Evolutionary conservation across 2,797 vertebrate species (phyloP).

Genomic region (Microchirus variegatus): DNA sequence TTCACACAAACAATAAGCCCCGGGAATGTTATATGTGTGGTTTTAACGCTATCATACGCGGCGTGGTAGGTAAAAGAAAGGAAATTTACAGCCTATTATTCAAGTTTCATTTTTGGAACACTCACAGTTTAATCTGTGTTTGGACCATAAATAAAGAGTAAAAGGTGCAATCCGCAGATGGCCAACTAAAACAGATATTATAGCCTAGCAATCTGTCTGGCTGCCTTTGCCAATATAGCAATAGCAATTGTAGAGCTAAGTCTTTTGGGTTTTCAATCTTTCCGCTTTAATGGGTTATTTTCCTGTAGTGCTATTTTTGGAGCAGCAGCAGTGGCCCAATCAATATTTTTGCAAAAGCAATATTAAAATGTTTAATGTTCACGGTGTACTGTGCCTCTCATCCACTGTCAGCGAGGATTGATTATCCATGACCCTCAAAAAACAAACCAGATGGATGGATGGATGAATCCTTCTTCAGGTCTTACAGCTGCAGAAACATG

Average conservation of each 20-base stretch:
- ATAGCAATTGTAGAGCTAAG: background rate
- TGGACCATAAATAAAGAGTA: constrained; percentile 28
- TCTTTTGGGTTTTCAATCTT: background rate
- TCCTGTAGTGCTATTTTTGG: background rate
- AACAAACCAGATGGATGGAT: background rate
- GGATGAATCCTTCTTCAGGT: background rate
- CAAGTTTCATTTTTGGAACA: constrained; percentile 44
- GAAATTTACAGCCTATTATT: constrained; percentile 44
- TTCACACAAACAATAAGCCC: constrained; percentile 46
- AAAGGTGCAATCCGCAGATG: constrained; percentile 5
- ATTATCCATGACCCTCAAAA: background rate
- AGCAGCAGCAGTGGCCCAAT: too few species aligned
- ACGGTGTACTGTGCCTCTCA: too few species aligned
- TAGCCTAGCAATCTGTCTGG: constrained; percentile 7
- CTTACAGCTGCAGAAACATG: constrained; percentile 1
- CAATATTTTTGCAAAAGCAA: too few species aligned
- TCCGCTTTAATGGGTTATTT: background rate
- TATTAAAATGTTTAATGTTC: too few species aligned
- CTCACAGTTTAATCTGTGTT: constrained; percentile 44
- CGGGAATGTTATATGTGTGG: constrained; percentile 47
- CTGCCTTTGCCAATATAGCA: too few species aligned
- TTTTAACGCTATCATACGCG: constrained; percentile 34
- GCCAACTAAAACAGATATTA: constrained; percentile 3
- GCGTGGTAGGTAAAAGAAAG: constrained; percentile 28
- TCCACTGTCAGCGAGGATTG: too few species aligned